Evolutionary conservation across 2,113 vertebrate genomes (phyloP).

Genomic region (Laticauda laticaudata): DNA sequence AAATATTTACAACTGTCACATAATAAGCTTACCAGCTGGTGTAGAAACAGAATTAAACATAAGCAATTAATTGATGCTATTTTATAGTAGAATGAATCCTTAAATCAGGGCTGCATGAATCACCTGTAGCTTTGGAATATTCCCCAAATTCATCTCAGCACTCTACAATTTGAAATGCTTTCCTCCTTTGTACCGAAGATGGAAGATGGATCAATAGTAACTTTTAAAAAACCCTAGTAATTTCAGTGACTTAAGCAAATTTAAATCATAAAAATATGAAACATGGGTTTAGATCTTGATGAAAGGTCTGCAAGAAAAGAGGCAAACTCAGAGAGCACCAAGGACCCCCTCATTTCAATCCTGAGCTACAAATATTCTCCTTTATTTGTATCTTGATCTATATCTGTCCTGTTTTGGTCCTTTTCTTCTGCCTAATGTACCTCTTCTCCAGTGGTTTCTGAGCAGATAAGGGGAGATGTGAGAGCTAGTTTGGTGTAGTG

Average conservation of each 20-base stretch:
- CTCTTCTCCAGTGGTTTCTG: neutral
- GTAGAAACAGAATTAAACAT: slow-evolving; percentile 33
- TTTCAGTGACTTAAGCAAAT: neutral
- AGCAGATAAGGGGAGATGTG: neutral
- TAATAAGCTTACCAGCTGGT: slow-evolving; percentile 32
- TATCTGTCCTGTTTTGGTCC: neutral
- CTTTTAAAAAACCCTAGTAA: neutral
- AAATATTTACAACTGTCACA: slow-evolving; percentile 24
- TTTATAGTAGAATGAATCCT: slow-evolving; percentile 39
- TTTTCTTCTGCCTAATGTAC: neutral
- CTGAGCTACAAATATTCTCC: too few species aligned
- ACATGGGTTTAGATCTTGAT: neutral
- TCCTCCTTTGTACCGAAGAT: slow-evolving; percentile 21
- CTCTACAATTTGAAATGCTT: slow-evolving; percentile 22
- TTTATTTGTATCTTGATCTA: too few species aligned
- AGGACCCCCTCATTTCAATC: too few species aligned
- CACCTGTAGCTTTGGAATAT: slow-evolving; percentile 15
- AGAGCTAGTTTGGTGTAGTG: neutral
- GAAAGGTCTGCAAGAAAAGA: too few species aligned
- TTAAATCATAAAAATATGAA: neutral
- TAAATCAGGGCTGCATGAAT: slow-evolving; percentile 23
- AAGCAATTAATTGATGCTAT: slow-evolving; percentile 31
- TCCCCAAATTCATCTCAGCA: slow-evolving; percentile 27
- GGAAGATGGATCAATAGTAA: neutral
- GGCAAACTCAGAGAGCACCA: too few species aligned